Evolutionary conservation across 92 coral and sea anemone species (phyloP).

Genomic region (Montipora capitata): DNA sequence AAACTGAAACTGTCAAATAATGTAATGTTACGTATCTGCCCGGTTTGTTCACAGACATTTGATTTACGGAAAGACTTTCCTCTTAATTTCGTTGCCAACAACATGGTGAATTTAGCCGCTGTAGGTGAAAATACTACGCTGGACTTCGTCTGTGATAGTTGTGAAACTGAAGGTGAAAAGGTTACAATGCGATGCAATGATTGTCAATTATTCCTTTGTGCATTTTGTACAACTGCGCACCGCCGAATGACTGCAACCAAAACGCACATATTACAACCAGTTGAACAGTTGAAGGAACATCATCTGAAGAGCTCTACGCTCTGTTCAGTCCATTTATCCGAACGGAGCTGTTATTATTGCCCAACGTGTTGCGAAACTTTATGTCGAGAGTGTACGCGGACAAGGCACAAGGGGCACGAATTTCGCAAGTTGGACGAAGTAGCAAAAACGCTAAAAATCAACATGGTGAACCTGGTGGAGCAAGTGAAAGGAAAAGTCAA

Average conservation of each 20-base stretch:
- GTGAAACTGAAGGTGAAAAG: slow-evolving; percentile 76
- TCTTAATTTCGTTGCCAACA: slow-evolving; percentile 77
- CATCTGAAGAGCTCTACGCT: slow-evolving; percentile 55
- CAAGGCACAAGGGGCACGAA: slow-evolving; percentile 65
- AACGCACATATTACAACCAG: slow-evolving; percentile 65
- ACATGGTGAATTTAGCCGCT: slow-evolving; percentile 77
- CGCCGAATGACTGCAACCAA: slow-evolving; percentile 83
- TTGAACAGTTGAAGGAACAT: slow-evolving; percentile 66
- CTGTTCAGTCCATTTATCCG: slow-evolving; percentile 63
- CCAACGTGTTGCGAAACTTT: slow-evolving; percentile 60
- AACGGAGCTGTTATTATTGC: slow-evolving; percentile 72
- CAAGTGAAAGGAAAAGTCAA: slow-evolving; percentile 63
- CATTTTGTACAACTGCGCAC: slow-evolving; percentile 88
- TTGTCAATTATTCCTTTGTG: slow-evolving; percentile 76
- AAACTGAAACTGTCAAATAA: slow-evolving; percentile 54
- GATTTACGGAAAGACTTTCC: slow-evolving; percentile 78
- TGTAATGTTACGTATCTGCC: slow-evolving; percentile 76
- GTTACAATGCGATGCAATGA: slow-evolving; percentile 77
- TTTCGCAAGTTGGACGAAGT: slow-evolving; percentile 42
- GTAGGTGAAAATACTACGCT: slow-evolving; percentile 36
- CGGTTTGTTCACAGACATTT: slow-evolving; percentile 58
- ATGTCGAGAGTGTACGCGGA: slow-evolving; percentile 68
- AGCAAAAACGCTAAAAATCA: slow-evolving; percentile 58
- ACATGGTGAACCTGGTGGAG: slow-evolving; percentile 68
- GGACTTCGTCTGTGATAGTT: slow-evolving; percentile 75